Conservation (phyloP, 2,888 invertebrate genomes). For the Agonopterix alstromeriana region DNA sequence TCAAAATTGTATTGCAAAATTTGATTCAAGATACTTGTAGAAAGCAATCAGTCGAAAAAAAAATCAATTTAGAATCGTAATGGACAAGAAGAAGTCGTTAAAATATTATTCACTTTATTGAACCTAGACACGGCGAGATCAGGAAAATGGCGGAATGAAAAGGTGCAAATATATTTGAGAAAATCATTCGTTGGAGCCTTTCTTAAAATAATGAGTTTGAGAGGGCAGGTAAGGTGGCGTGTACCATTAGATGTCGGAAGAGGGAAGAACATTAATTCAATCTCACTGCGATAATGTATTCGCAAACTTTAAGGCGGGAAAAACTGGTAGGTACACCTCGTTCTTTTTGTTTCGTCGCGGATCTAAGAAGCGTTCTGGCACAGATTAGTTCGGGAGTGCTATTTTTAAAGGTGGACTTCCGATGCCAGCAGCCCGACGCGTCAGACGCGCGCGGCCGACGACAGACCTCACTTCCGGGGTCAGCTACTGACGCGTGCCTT, state of each 20-base stretch:
- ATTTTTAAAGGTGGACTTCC: too few relatives aligned
- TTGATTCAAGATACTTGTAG: too few relatives aligned
- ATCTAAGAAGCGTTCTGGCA: too few relatives aligned
- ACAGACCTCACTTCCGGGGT: too few relatives aligned
- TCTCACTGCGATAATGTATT: slow-evolving; percentile 32
- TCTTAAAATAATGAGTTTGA: slow-evolving; percentile 26
- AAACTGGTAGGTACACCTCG: slow-evolving; percentile 8
- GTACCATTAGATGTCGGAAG: slow-evolving; percentile 23
- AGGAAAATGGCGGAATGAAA: slow-evolving; percentile 18
- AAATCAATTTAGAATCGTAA: too few relatives aligned
- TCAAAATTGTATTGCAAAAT: too few relatives aligned
- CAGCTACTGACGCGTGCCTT: too few relatives aligned
- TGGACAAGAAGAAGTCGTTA: slow-evolving; percentile 12
- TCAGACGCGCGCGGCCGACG: too few relatives aligned
- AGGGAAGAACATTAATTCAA: slow-evolving; percentile 31
- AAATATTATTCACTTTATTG: slow-evolving; percentile 27
- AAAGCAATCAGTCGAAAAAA: too few relatives aligned
- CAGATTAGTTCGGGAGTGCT: too few relatives aligned
- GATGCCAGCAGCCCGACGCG: too few relatives aligned
- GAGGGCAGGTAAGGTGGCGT: slow-evolving; percentile 19
- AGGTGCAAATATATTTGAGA: slow-evolving; percentile 9
- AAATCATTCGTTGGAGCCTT: slow-evolving; percentile 11
- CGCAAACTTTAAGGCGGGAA: slow-evolving; percentile 23
- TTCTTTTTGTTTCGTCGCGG: too few relatives aligned
- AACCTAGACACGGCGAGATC: slow-evolving; percentile 13